These are phyloP conservation scores for Antheraea yamamai DNA, from an alignment of 2,888 invertebrate species.

Conservation along the genomic window DNA sequence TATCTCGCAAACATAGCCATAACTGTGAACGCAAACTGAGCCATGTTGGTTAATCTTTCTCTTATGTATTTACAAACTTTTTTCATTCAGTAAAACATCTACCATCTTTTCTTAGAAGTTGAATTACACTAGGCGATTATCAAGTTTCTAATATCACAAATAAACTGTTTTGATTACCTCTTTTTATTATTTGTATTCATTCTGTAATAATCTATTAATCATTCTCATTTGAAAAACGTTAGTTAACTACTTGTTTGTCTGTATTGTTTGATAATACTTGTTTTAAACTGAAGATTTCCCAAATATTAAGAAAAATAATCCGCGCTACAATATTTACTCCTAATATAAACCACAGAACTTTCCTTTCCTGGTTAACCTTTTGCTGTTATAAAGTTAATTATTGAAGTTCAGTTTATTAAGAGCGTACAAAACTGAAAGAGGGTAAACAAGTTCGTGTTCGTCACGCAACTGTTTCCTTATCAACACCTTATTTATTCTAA, in stretches of 20 bases:
- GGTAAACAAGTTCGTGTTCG: slow-evolving; percentile 27
- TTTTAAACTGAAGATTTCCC: neutral
- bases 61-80: neutral
- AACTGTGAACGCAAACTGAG: slow-evolving; percentile 5
- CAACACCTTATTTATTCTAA: slow-evolving; percentile 24
- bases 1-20: slow-evolving; percentile 11
- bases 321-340: neutral
- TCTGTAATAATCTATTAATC: neutral
- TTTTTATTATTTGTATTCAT: neutral
- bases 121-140: neutral
- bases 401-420: neutral
- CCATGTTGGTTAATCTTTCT: slow-evolving; percentile 26
- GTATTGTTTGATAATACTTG: neutral
- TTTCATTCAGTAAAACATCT: neutral
- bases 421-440: slow-evolving; percentile 25
- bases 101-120: neutral
- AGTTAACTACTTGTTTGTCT: neutral
- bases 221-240: neutral
- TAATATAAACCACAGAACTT: neutral
- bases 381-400: neutral
- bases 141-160: neutral
- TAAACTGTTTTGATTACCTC: neutral
- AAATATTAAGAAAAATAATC: neutral
- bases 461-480: slow-evolving; percentile 37
- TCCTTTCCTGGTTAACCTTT: neutral